These are phyloP conservation scores for Zapus hudsonius DNA, from an alignment of 2,113 vertebrate species.

Conservation along the genomic window DNA sequence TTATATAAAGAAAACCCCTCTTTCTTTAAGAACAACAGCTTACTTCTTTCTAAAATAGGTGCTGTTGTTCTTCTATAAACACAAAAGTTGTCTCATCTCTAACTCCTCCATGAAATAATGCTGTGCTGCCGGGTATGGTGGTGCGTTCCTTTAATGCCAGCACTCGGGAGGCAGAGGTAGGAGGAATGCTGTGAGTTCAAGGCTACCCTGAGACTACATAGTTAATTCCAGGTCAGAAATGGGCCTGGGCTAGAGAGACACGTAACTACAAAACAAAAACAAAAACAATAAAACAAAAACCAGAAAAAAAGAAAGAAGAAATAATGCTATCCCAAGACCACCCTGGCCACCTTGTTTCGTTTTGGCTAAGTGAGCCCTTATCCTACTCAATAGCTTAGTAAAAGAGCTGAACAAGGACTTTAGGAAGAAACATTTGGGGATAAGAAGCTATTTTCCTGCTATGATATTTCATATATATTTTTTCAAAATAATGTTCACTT, in stretches of 20 bases:
- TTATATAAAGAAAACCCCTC: conserved; percentile 56
- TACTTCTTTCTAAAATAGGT: conserved; percentile 35
- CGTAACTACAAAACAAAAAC: too few species aligned
- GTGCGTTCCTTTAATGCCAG: too few species aligned
- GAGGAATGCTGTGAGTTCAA: too few species aligned
- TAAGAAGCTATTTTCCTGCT: conserved; percentile 43
- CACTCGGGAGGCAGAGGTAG: too few species aligned
- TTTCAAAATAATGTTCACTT: conserved; percentile 25
- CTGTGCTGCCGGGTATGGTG: too few species aligned
- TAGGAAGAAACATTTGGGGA: conserved; percentile 42
- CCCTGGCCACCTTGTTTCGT: conserved; percentile 25
- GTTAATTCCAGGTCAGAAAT: too few species aligned
- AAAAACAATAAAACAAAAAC: too few species aligned
- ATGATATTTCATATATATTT: conserved; percentile 20
- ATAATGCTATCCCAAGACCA: conserved; percentile 30
- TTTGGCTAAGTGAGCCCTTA: conserved; percentile 16
- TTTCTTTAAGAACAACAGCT: conserved; percentile 61
- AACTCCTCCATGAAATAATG: conserved; percentile 11
- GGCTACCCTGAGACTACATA: too few species aligned
- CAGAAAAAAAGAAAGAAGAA: too few species aligned
- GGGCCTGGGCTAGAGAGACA: too few species aligned
- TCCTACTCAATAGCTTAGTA: conserved; percentile 14
- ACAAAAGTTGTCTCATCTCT: conserved; percentile 31
- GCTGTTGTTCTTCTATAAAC: conserved; percentile 44
- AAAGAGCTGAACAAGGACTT: conserved; percentile 24